Conservation (phyloP, 2,797 vertebrate genomes). For the Lithobates pipiens region DNA sequence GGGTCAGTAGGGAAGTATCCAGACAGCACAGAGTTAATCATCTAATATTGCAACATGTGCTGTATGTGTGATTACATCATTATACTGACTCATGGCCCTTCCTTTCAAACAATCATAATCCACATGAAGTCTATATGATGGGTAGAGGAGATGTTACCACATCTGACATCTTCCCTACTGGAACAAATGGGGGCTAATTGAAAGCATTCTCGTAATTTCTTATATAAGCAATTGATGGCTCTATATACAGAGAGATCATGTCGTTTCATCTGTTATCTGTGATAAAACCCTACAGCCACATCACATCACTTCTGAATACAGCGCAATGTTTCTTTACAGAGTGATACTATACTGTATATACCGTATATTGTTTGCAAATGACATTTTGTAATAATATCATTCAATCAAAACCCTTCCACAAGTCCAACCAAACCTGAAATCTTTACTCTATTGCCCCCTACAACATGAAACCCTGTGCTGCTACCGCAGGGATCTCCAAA, state of each 20-base stretch:
- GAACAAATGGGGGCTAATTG: background rate
- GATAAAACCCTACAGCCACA: background rate
- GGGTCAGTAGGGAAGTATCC: background rate
- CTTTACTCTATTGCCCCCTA: no score
- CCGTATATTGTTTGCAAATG: no score
- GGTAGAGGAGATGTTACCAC: background rate
- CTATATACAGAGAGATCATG: background rate
- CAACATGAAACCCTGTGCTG: no score
- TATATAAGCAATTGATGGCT: background rate
- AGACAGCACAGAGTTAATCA: background rate
- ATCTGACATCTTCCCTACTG: background rate
- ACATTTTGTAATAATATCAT: no score
- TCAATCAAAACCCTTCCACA: no score
- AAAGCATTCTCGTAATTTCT: background rate
- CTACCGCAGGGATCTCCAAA: no score
- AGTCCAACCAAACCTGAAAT: no score
- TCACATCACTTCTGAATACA: background rate
- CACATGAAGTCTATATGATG: background rate
- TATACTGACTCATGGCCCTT: background rate
- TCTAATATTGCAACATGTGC: background rate
- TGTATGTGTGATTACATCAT: background rate
- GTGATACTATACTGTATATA: no score
- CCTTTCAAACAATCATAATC: constrained; percentile 1
- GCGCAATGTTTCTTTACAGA: no score
- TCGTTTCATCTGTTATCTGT: background rate